Percentiles rank a stretch among this genome's conserved stretches.
Evolutionary conservation across 2,888 invertebrate species (phyloP).

Genomic region (Caenorhabditis virilis): DNA sequence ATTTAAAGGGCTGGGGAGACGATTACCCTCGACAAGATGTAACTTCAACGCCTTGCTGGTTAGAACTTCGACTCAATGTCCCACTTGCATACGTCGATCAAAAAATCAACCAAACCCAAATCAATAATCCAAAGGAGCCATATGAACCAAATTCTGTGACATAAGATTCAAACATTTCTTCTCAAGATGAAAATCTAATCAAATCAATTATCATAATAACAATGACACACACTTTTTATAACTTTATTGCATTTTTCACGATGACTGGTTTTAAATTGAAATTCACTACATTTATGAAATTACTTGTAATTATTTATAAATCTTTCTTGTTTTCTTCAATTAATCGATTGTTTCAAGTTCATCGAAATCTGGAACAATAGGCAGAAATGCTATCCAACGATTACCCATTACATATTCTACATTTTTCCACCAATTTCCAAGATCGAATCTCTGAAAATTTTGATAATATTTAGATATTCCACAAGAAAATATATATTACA

Average conservation of each 20-base stretch:
- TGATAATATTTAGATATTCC: background rate
- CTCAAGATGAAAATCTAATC: no score
- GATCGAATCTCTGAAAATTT: conserved; percentile 20
- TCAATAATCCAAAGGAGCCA: conserved; percentile 14
- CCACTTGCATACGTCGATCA: conserved; percentile 77
- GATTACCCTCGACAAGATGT: conserved; percentile 99
- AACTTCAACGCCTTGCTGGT: conserved; percentile 98
- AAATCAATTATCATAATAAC: no score
- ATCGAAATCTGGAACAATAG: background rate
- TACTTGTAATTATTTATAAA: no score
- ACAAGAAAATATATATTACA: background rate
- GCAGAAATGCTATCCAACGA: background rate
- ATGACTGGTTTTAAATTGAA: no score
- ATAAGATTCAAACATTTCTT: no score
- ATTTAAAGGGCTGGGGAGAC: conserved; percentile 87
- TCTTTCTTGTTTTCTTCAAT: no score
- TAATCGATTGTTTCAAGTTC: background rate
- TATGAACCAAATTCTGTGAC: conserved; percentile 30
- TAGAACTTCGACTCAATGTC: conserved; percentile 95
- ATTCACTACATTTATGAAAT: no score
- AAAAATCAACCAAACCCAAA: conserved; percentile 37
- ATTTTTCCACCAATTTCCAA: conserved; percentile 21
- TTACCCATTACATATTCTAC: conserved; percentile 28
- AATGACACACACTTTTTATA: background rate
- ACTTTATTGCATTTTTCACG: no score